These are phyloP conservation scores for Pelodytes ibericus DNA, from an alignment of 2,797 vertebrate genomes.

Conservation along the genomic window DNA sequence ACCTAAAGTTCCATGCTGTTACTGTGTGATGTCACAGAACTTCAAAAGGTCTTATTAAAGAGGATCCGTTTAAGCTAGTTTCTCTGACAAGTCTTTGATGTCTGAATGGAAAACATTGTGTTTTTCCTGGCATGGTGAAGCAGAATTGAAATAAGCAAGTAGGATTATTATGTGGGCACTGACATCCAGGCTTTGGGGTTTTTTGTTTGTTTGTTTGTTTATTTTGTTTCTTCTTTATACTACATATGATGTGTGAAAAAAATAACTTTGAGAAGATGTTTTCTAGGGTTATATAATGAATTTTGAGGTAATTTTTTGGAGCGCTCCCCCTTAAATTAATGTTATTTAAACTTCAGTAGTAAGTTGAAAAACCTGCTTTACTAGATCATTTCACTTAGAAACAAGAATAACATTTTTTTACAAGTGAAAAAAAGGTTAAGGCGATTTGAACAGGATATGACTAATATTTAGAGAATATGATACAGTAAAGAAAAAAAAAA, in stretches of 20 bases:
- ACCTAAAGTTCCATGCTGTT: background rate
- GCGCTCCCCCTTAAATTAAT: background rate
- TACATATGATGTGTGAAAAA: background rate
- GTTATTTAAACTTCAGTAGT: background rate
- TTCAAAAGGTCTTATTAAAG: conserved; percentile 11
- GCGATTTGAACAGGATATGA: conserved; percentile 22
- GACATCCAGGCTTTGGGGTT: background rate
- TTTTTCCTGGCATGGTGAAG: conserved; percentile 2
- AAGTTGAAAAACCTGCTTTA: conserved; percentile 16
- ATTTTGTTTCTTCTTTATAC: background rate
- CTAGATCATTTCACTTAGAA: conserved; percentile 5
- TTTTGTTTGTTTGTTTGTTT: background rate
- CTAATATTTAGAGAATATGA: conserved; percentile 15
- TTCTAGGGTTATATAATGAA: background rate
- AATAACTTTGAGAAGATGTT: background rate
- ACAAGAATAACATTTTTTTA: background rate
- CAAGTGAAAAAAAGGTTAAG: background rate
- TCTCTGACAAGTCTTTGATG: conserved; percentile 19
- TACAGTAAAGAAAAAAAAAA: too few species aligned
- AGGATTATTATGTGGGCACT: background rate
- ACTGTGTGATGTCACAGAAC: background rate
- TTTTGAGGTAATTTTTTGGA: background rate
- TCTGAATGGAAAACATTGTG: conserved; percentile 30
- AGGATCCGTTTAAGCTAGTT: background rate
- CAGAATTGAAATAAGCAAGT: background rate